A percentile compares a stretch with the other conserved stretches of the same genome.
Conservation (phyloP, 2,797 vertebrate species). For the Dallia pectoralis region DNA sequence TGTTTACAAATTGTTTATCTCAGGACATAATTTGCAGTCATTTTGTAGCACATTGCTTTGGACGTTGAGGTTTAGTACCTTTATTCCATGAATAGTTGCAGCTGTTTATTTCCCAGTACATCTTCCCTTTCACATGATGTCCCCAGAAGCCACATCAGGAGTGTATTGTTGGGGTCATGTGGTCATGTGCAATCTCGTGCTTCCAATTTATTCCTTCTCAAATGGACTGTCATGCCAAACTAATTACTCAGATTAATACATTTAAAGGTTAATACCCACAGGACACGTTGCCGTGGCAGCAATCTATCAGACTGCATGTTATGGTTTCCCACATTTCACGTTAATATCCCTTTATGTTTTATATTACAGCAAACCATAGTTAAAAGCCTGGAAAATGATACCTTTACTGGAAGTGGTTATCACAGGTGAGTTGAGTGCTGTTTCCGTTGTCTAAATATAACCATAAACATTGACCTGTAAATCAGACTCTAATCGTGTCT, state of each 20-base stretch:
- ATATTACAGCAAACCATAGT: conserved; percentile 77
- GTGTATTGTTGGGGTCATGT: conserved; percentile 10
- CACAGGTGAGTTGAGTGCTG: conserved; percentile 68
- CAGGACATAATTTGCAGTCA: too few species aligned
- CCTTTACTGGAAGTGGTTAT: conserved; percentile 77
- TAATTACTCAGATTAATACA: conserved; percentile 24
- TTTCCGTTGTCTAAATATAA: not conserved
- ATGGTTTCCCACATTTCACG: not conserved
- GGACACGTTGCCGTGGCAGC: not conserved
- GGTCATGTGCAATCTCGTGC: conserved; percentile 67
- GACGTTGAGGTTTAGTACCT: not conserved
- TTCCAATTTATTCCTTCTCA: conserved; percentile 63
- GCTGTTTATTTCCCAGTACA: not conserved
- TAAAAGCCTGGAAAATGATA: conserved; percentile 72
- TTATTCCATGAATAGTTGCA: not conserved
- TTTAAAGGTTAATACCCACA: not conserved
- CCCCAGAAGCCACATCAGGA: not conserved
- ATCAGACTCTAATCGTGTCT: conserved; percentile 1
- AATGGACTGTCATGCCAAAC: conserved; percentile 33
- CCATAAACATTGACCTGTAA: not conserved
- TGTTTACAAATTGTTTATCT: too few species aligned
- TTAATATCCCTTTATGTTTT: conserved; percentile 6
- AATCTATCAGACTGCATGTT: not conserved
- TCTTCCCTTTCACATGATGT: conserved; percentile 3
- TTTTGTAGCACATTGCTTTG: not conserved